A percentile compares a stretch with the other conserved stretches of the same genome.
Evolutionary conservation across 1,140 invertebrate genomes (phyloP).

Genomic region (Drosophila kurseongensis): DNA sequence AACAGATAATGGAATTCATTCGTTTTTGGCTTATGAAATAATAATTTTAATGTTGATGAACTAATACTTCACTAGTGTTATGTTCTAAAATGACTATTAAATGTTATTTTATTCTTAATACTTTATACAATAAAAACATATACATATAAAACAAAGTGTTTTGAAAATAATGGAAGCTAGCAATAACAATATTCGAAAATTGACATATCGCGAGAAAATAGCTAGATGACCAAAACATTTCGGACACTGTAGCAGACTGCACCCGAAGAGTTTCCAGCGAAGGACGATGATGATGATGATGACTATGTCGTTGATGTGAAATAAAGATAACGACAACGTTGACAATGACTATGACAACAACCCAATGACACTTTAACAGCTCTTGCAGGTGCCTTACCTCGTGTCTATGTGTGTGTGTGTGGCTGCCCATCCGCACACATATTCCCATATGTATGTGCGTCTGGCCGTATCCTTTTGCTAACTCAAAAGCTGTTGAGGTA

Average conservation of each 20-base stretch:
- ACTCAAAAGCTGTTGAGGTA: slow-evolving; percentile 20
- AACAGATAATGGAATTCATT: too few species aligned
- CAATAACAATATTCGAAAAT: too few species aligned
- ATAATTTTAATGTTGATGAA: too few species aligned
- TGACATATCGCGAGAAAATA: not conserved
- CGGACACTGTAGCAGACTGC: slow-evolving; percentile 23
- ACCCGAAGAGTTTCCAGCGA: slow-evolving; percentile 30
- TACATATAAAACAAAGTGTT: too few species aligned
- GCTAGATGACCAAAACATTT: slow-evolving; percentile 9
- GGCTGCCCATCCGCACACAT: not conserved
- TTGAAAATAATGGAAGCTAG: too few species aligned
- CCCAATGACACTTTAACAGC: slow-evolving; percentile 81
- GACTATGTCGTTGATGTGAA: slow-evolving; percentile 82
- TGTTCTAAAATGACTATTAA: too few species aligned
- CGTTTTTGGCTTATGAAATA: too few species aligned
- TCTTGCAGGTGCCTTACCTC: slow-evolving; percentile 65
- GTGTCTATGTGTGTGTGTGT: slow-evolving; percentile 3
- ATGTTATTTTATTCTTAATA: too few species aligned
- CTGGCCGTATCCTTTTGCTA: slow-evolving; percentile 8
- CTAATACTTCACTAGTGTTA: too few species aligned
- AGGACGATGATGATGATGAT: slow-evolving; percentile 62
- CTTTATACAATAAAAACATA: too few species aligned
- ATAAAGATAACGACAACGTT: slow-evolving; percentile 82
- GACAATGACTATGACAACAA: slow-evolving; percentile 80
- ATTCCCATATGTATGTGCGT: not conserved